Percentiles rank a stretch among this genome's conserved stretches.
phyloP scores from a whole-genome alignment of 1,140 invertebrate species.

The Lucilia cuprina region DNA sequence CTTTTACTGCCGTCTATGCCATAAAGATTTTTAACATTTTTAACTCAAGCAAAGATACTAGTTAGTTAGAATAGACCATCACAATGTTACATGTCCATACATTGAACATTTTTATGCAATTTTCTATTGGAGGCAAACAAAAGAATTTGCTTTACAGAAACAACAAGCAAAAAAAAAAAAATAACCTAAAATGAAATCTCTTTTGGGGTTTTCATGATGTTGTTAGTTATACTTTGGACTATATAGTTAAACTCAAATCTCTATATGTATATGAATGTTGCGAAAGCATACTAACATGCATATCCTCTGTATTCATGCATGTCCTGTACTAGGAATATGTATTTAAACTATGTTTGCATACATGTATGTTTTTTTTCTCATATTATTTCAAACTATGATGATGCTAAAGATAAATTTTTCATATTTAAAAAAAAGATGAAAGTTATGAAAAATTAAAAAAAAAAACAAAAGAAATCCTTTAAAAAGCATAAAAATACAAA shows the following conservation, averaged over 20 bases:
- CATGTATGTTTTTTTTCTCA: neutral
- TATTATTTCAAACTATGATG: neutral
- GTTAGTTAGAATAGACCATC: too few relatives aligned
- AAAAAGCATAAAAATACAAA: neutral
- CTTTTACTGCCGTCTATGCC: too few relatives aligned
- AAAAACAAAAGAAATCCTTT: conserved; percentile 11
- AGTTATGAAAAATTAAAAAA: neutral
- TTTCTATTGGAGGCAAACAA: neutral
- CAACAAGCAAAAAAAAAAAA: too few relatives aligned
- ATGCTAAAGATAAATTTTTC: conserved; percentile 8
- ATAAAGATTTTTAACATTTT: too few relatives aligned
- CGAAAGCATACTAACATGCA: too few relatives aligned
- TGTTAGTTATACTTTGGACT: neutral
- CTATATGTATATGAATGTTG: neutral
- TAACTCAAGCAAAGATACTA: too few relatives aligned
- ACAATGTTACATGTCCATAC: neutral
- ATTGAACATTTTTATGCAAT: conserved; percentile 11
- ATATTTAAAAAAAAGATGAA: neutral
- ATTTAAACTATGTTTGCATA: neutral
- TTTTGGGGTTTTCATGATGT: neutral
- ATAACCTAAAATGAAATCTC: neutral
- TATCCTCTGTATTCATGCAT: too few relatives aligned
- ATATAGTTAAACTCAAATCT: neutral
- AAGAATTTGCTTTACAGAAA: neutral
- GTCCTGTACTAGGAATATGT: neutral